A percentile compares a stretch with the other conserved stretches of the same genome.
Conservation (phyloP, 2,113 vertebrate genomes). For the Rhombomys opimus region DNA sequence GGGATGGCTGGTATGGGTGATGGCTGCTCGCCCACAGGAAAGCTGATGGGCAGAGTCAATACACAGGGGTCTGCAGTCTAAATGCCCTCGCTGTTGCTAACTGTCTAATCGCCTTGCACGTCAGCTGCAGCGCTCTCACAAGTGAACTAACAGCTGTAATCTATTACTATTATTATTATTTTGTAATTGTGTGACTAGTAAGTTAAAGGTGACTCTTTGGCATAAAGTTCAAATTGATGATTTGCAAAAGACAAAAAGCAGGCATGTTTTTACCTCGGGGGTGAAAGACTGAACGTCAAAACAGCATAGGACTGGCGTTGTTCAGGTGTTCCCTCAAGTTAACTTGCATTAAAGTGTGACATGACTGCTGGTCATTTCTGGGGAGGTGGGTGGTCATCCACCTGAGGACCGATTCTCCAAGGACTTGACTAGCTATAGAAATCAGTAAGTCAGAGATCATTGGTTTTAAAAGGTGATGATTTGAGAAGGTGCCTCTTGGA, state of each 20-base stretch:
- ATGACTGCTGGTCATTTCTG: neutral
- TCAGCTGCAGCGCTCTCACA: neutral
- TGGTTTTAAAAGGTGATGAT: neutral
- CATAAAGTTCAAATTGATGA: neutral
- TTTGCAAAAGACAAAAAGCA: neutral
- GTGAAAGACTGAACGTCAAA: neutral
- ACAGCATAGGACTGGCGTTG: neutral
- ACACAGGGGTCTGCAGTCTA: neutral
- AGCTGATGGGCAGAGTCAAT: conserved; percentile 45
- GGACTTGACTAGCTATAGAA: neutral
- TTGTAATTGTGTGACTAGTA: neutral
- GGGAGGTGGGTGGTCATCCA: neutral
- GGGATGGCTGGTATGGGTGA: conserved; percentile 1
- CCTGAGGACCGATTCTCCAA: neutral
- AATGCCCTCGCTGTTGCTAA: neutral
- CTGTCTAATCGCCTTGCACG: neutral
- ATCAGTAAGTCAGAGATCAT: neutral
- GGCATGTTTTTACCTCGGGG: neutral
- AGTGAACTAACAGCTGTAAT: neutral
- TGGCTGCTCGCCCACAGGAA: conserved; percentile 38
- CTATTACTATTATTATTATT: neutral
- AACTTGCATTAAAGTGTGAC: neutral
- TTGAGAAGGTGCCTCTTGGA: neutral
- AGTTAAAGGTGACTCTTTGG: conserved; percentile 44
- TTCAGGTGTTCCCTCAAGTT: neutral